A percentile compares a stretch with the other conserved stretches of the same genome.
Evolutionary conservation across 2,888 invertebrate species (phyloP).

Genomic region (Pristionchus arcanus): DNA sequence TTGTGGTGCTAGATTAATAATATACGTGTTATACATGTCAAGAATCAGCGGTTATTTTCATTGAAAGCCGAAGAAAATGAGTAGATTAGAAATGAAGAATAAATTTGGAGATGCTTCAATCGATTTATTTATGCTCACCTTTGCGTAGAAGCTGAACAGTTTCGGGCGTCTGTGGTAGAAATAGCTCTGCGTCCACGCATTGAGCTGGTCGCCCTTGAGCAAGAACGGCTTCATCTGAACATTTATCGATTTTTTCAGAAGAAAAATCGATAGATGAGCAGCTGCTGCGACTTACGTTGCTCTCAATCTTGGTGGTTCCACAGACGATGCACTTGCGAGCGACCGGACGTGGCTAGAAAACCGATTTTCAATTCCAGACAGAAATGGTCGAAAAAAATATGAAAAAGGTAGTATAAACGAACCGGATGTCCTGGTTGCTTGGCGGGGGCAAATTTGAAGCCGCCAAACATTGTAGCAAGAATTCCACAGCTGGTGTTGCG

Average conservation of each 20-base stretch:
- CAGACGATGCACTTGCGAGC: constrained; percentile 47
- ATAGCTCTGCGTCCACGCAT: neutral
- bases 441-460: neutral
- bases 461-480: neutral
- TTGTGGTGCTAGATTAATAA: no score
- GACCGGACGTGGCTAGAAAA: neutral
- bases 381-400: neutral
- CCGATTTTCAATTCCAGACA: neutral
- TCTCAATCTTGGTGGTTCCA: constrained; percentile 24
- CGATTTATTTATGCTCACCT: neutral
- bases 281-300: neutral
- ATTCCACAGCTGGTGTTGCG: neutral
- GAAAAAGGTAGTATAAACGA: neutral
- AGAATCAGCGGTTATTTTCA: no score
- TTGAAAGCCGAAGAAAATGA: no score
- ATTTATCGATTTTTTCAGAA: neutral
- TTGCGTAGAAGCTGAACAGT: constrained; percentile 1
- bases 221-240: constrained; percentile 39
- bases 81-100: no score
- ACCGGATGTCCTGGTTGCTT: neutral
- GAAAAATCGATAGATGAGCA: neutral
- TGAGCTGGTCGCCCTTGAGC: constrained; percentile 30
- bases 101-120: no score
- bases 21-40: no score
- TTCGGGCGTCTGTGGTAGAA: neutral